Conservation (phyloP, 2,888 invertebrate genomes). For the Lysandra bellargus region DNA sequence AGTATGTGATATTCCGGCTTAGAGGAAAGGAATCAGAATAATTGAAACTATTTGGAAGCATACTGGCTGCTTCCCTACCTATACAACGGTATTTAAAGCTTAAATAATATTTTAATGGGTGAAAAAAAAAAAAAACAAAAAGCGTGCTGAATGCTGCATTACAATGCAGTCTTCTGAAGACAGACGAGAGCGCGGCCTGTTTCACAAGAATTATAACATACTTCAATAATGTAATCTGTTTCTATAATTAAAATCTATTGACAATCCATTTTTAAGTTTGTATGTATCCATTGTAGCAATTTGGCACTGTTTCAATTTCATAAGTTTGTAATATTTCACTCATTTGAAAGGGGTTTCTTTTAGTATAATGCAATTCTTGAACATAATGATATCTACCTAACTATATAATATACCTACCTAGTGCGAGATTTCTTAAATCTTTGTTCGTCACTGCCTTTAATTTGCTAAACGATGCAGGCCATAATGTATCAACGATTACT, state of each 20-base stretch:
- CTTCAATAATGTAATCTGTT: background rate
- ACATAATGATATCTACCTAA: background rate
- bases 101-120: background rate
- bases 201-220: conserved; percentile 4
- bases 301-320: conserved; percentile 3
- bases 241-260: conserved; percentile 14
- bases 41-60: background rate
- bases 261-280: background rate
- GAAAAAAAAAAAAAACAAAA: background rate
- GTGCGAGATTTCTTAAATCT: background rate
- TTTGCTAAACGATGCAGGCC: conserved; percentile 4
- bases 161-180: background rate
- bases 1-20: background rate
- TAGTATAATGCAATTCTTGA: conserved; percentile 3
- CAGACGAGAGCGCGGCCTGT: background rate
- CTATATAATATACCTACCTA: background rate
- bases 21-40: background rate
- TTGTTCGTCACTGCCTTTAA: conserved; percentile 4
- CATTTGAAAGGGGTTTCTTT: conserved; percentile 8
- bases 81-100: background rate
- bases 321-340: background rate
- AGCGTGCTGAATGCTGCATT: background rate
- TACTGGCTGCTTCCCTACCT: background rate
- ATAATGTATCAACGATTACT: conserved; percentile 6
- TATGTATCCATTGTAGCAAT: background rate